These are phyloP conservation scores for Silurus glanis DNA, from an alignment of 2,113 vertebrate species.

Conservation along the genomic window DNA sequence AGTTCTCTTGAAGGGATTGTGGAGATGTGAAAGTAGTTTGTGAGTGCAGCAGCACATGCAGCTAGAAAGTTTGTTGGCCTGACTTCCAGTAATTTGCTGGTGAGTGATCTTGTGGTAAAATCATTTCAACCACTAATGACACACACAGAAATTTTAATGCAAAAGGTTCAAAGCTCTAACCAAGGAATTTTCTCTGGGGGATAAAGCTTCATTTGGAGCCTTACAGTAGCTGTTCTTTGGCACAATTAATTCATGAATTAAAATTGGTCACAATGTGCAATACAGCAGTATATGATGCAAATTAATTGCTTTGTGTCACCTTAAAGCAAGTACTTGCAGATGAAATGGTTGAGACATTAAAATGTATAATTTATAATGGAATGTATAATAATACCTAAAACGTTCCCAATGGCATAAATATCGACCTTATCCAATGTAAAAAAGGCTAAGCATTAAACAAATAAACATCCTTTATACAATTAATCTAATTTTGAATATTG, in stretches of 20 bases:
- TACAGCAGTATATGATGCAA: background rate
- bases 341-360: background rate
- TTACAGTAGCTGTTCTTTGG: slow-evolving; percentile 62
- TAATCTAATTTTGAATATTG: slow-evolving; percentile 21
- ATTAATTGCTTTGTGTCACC: background rate
- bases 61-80: slow-evolving; percentile 42
- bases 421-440: background rate
- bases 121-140: slow-evolving; percentile 65
- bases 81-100: slow-evolving; percentile 66
- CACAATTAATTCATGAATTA: background rate
- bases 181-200: slow-evolving; percentile 52
- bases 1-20: slow-evolving; percentile 59
- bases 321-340: background rate
- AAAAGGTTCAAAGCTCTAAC: slow-evolving; percentile 52
- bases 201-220: slow-evolving; percentile 63
- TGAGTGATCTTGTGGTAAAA: slow-evolving; percentile 67
- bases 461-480: slow-evolving; percentile 10
- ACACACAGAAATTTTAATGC: slow-evolving; percentile 67
- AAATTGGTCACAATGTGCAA: slow-evolving; percentile 3
- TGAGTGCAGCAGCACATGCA: slow-evolving; percentile 26
- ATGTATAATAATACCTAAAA: background rate
- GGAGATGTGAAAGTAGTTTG: slow-evolving; percentile 38
- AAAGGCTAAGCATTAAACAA: background rate
- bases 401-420: background rate
- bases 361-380: background rate